These are phyloP conservation scores for Piliocolobus tephrosceles DNA, from an alignment of 2,113 vertebrate genomes.

Conservation along the genomic window DNA sequence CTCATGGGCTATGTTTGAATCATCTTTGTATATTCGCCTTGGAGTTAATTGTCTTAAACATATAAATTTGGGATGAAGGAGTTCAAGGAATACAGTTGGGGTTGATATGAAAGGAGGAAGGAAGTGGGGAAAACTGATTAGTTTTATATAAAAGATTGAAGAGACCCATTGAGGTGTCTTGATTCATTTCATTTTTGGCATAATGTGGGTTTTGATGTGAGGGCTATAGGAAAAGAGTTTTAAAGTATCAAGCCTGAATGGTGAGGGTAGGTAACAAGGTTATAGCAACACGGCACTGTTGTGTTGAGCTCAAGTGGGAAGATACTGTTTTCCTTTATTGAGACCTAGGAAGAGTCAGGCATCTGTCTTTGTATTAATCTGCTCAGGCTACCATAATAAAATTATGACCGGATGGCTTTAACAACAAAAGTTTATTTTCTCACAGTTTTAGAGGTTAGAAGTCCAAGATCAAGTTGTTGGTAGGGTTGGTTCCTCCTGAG, in stretches of 20 bases:
- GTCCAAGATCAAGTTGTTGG: background rate
- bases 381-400: background rate
- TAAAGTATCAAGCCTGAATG: background rate
- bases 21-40: background rate
- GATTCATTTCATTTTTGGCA: background rate
- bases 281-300: background rate
- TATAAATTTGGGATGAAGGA: background rate
- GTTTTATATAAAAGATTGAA: background rate
- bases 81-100: background rate
- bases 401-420: background rate
- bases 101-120: background rate
- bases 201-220: background rate
- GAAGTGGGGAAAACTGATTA: background rate
- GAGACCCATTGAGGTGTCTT: background rate
- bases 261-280: background rate
- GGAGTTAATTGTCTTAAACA: background rate
- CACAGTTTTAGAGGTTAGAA: background rate
- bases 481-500: background rate
- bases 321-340: background rate
- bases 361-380: background rate
- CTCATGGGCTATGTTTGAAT: background rate
- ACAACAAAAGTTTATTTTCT: background rate
- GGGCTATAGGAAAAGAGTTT: background rate
- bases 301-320: background rate
- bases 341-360: background rate